Base-by-base conservation (phyloP, 2,797 vertebrate genomes). In the Phoebastria nigripes region DNA sequence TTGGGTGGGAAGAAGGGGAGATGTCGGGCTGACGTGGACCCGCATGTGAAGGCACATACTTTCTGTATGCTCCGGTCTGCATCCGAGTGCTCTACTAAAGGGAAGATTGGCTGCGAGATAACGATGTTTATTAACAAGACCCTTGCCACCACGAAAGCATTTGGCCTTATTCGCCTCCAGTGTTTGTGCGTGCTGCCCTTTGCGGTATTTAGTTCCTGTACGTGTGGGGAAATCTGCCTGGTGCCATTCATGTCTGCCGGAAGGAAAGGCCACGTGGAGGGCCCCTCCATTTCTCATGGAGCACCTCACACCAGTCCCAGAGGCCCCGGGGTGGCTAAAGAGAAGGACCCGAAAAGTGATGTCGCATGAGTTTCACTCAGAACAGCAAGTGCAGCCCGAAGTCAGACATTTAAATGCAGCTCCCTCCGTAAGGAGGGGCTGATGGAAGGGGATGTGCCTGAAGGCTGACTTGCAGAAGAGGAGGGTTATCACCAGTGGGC, bases 1-100 rank as follows among this genome's bases (percentile, higher is more conserved):
- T 87, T 67, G 84, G 37, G 74, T 78, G 82, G 94, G 93, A 84
- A 94, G 82, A 79, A 82, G 66, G 49, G 59, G 71, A 90, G 69
- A 87, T 29, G 29, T 10, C 0, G 2, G 15, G 66, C 74, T 83
- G 93, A 90, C 5, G 0, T 29, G 71, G 72, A 87, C 58, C 19
- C 3, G 1, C 55, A 5, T 29, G 55, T 41, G 55, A 89, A 92
- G 83, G 81, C 44, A 55, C 52, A 46, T 3, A n/a, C 31, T 44
- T 44, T 19, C 44, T 44, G 44, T 19, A 20, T 44, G 2, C 79
- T 81, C 47, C 6, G 3, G 18, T 29, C 46, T 51, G 49, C 46
- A 44, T 35, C 70, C 9, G 8, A 87, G 46, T 3, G 3, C 66
- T 61, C 12, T 14, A 5, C 59, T 74, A 52, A 78, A 19, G 39